Evolutionary conservation across 2,113 vertebrate genomes (phyloP), one percentile per base, ranked within the genome.

Genomic region (Scomber japonicus): DNA sequence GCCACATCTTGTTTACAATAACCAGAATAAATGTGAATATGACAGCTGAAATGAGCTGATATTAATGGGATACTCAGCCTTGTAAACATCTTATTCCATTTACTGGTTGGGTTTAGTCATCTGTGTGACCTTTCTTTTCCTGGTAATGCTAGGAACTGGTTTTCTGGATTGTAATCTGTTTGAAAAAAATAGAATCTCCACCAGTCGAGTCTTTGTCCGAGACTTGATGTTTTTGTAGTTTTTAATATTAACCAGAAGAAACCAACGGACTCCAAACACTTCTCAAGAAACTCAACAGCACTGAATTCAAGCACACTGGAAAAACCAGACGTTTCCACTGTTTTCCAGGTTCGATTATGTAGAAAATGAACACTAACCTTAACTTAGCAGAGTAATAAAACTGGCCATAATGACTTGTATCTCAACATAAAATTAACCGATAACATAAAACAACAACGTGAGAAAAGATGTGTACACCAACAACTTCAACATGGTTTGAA

Each of bases 21-120:
- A 71, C 40, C 1, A 2, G 76, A 31, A 75, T 77, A 69, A 83
- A 77, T 2, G 61, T 63, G 73, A 77, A 44, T 24, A 50, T 71
- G 64, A 63, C 75, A 2, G 60, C 53, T 56, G 40, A 46, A 51
- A 75, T 54, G 19, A 51, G 70, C 68, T 14, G 76, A 79, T 78
- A 62, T 81, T 48, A 76, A 65, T 51, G 24, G 71, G 35, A 68
- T 16, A n/a, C 24, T 65, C 50, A 77, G 68, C 17, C 77, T 27
- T 67, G 63, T 85, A 77, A 54, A 88, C 78, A n/a, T 31, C 19
- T 76, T 31, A 61, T 71, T 85, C n/a, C 54, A 57, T 66, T 86
- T 82, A 82, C 60, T 45, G 67, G 45, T 71, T 44, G 16, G n/a
- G 31, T 71, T 83, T 72, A 70, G 61, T 75, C 59, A 73, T 62